phyloP scores from a whole-genome alignment of 2,888 invertebrate genomes.

The Rotaria socialis region DNA sequence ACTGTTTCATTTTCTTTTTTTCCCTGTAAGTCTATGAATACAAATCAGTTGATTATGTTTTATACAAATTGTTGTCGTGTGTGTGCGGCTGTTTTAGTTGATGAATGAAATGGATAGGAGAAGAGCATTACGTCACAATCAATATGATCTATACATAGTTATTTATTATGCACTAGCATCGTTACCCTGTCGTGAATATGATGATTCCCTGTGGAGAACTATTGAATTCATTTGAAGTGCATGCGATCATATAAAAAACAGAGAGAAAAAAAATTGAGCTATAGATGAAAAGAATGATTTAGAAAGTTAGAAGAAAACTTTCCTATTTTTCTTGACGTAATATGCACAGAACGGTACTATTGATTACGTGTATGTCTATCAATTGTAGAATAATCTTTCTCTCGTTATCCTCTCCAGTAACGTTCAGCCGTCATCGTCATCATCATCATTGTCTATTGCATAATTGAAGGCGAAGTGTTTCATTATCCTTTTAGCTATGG shows the following conservation, averaged over 20 bases:
- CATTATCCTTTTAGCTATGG: not conserved
- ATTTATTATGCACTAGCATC: not conserved
- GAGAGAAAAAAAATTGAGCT: not conserved
- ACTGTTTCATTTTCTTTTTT: not conserved
- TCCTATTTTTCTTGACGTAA: not conserved
- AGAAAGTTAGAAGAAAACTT: not conserved
- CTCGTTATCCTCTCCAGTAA: not conserved
- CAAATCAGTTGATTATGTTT: not conserved
- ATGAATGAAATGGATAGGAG: not conserved
- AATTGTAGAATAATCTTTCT: constrained; percentile 14
- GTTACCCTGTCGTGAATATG: not conserved
- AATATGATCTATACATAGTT: not conserved
- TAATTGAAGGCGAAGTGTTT: not conserved
- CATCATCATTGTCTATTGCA: not conserved
- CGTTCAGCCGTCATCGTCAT: not conserved
- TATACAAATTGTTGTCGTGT: not conserved
- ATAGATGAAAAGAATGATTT: not conserved
- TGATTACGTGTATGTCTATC: not conserved
- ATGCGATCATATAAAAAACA: not conserved
- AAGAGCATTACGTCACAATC: not conserved
- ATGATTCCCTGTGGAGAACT: not conserved
- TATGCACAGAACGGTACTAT: not conserved
- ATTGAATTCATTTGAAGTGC: not conserved
- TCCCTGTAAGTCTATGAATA: not conserved
- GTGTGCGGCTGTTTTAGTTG: not conserved